A percentile compares a stretch with the other conserved stretches of the same genome.
Conservation (phyloP, 2,797 vertebrate species). For the Tarsius wallacei region DNA sequence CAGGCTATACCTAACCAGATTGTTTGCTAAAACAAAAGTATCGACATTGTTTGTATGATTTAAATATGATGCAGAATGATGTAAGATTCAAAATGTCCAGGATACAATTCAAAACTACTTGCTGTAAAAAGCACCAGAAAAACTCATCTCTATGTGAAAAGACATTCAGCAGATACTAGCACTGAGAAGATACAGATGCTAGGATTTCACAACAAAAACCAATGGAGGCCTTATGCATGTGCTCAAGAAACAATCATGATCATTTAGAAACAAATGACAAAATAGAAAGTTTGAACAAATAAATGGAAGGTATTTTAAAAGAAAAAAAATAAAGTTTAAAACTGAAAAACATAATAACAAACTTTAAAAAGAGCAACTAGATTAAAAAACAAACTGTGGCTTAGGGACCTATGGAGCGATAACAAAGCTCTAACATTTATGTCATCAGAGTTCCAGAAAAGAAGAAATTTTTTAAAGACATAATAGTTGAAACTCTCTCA, state of each 20-base stretch:
- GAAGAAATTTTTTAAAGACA: not conserved
- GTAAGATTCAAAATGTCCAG: not conserved
- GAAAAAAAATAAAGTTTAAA: not conserved
- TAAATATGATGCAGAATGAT: not conserved
- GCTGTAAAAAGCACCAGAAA: not conserved
- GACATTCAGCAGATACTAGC: not conserved
- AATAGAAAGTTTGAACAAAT: not conserved
- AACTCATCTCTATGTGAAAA: not conserved
- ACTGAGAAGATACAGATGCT: too few relatives aligned
- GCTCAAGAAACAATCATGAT: not conserved
- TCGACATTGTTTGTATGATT: not conserved
- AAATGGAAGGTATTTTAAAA: not conserved
- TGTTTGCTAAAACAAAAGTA: not conserved
- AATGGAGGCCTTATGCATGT: not conserved
- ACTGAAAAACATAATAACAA: not conserved
- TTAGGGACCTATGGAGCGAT: not conserved
- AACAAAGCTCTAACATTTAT: not conserved
- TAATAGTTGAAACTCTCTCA: not conserved
- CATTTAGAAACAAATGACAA: not conserved
- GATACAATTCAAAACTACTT: not conserved
- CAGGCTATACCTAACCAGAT: not conserved
- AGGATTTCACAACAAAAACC: not conserved
- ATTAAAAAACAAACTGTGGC: not conserved
- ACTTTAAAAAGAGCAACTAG: not conserved
- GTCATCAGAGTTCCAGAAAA: not conserved